phyloP scores from a whole-genome alignment of 30 jellyfish, hydroid and myxozoan genomes.

The Mastigias papua region DNA sequence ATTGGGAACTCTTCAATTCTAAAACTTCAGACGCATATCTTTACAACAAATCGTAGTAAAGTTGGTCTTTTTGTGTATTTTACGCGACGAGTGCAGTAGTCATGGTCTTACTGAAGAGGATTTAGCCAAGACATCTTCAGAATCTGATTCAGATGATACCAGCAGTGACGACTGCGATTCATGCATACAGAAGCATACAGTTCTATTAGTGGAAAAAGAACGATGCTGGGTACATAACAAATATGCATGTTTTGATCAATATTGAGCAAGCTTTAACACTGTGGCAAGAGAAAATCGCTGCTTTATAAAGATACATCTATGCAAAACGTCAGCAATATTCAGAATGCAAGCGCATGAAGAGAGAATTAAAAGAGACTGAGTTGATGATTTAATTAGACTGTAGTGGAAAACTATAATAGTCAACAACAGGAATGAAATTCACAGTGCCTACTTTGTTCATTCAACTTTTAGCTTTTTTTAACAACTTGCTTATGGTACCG shows the following conservation, averaged over 20 bases:
- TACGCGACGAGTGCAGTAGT: conserved; percentile 28
- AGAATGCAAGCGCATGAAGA: conserved; percentile 8
- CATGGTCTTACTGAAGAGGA: no score
- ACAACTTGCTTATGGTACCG: neutral
- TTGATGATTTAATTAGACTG: conserved; percentile 46
- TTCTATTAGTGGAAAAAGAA: conserved; percentile 22
- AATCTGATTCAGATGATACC: conserved; percentile 20
- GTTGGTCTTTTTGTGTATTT: neutral
- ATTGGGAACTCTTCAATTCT: neutral
- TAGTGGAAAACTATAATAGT: conserved; percentile 31
- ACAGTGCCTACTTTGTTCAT: conserved; percentile 56
- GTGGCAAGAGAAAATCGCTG: neutral
- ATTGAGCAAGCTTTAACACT: neutral
- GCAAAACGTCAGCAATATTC: conserved; percentile 52
- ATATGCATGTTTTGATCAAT: neutral
- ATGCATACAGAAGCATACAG: no score
- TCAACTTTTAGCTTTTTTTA: no score
- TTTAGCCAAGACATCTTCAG: neutral
- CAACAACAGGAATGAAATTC: conserved; percentile 52
- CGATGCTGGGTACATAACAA: conserved; percentile 15
- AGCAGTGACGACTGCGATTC: conserved; percentile 19
- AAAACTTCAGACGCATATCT: neutral
- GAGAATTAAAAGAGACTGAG: neutral
- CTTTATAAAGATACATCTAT: conserved; percentile 16
- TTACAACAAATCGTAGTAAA: neutral